phyloP scores from a whole-genome alignment of 2,888 invertebrate genomes.

The Agonum fuliginosum region DNA sequence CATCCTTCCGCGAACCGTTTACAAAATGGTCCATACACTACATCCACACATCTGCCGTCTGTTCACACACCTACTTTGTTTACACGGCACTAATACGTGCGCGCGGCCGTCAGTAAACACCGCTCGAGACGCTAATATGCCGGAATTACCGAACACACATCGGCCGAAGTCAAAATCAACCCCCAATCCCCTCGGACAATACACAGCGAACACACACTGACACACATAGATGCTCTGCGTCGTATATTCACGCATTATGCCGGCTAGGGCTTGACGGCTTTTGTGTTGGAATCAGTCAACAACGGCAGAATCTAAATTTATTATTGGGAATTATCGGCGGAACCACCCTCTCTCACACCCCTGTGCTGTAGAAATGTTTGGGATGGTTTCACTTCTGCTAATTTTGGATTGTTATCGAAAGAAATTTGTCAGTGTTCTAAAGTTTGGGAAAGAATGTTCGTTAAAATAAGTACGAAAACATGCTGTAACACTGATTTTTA shows the following conservation, averaged over 20 bases:
- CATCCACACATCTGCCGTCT: conserved; percentile 1
- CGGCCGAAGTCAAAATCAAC: conserved; percentile 33
- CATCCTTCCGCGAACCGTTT: too few relatives aligned
- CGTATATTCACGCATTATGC: conserved; percentile 19
- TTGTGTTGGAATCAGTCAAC: conserved; percentile 21
- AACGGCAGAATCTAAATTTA: not conserved
- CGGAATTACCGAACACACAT: conserved; percentile 37
- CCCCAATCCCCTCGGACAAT: conserved; percentile 17
- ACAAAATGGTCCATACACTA: not conserved
- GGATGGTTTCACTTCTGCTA: not conserved
- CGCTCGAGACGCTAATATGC: conserved; percentile 41
- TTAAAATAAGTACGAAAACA: too few relatives aligned
- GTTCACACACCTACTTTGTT: conserved; percentile 32
- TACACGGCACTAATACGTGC: conserved; percentile 27
- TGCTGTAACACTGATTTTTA: too few relatives aligned
- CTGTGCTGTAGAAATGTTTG: not conserved
- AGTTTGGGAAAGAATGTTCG: too few relatives aligned
- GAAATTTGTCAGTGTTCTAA: not conserved
- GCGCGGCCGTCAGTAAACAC: conserved; percentile 24
- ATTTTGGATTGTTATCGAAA: not conserved
- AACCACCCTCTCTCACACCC: too few relatives aligned
- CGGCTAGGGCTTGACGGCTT: not conserved
- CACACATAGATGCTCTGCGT: not conserved
- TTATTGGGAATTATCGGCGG: conserved; percentile 42
- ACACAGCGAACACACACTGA: not conserved